Evolutionary conservation across 2,797 vertebrate species (phyloP).

Genomic region (Myotis vivesi): DNA sequence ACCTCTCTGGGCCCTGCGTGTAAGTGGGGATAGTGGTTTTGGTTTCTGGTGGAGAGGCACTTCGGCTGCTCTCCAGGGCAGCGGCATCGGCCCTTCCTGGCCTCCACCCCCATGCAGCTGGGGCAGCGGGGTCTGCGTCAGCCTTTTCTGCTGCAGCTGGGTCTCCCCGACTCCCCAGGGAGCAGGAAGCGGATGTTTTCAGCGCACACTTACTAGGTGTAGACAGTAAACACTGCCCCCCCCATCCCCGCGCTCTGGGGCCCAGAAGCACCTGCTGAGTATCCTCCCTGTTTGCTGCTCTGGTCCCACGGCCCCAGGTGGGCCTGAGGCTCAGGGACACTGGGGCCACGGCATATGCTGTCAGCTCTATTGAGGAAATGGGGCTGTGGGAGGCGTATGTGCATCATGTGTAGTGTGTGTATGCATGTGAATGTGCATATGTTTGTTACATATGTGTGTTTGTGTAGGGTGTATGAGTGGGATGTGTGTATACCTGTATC

Average conservation of each 20-base stretch:
- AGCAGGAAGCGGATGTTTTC: slow-evolving; percentile 55
- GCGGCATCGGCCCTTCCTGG: neutral
- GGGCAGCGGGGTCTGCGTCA: neutral
- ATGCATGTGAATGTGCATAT: neutral
- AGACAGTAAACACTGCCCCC: neutral
- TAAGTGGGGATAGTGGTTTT: accelerated
- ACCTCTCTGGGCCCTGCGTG: neutral
- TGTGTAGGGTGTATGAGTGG: neutral
- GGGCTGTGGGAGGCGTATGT: neutral
- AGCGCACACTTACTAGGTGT: accelerated
- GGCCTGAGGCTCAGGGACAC: neutral
- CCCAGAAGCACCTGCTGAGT: neutral
- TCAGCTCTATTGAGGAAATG: neutral
- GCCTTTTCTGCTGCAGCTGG: slow-evolving; percentile 2
- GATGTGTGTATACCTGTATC: neutral
- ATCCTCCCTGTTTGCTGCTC: accelerated
- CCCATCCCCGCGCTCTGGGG: accelerated
- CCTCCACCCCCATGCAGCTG: neutral
- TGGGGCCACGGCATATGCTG: accelerated
- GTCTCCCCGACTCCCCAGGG: neutral
- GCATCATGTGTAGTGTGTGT: neutral
- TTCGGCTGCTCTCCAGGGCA: neutral
- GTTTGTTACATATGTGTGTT: neutral
- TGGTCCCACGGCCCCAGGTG: accelerated
- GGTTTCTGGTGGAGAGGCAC: neutral